Percentiles rank a stretch among this genome's conserved stretches.
phyloP scores from a whole-genome alignment of 2,113 vertebrate species.

The Tretioscincus oriximinensis region DNA sequence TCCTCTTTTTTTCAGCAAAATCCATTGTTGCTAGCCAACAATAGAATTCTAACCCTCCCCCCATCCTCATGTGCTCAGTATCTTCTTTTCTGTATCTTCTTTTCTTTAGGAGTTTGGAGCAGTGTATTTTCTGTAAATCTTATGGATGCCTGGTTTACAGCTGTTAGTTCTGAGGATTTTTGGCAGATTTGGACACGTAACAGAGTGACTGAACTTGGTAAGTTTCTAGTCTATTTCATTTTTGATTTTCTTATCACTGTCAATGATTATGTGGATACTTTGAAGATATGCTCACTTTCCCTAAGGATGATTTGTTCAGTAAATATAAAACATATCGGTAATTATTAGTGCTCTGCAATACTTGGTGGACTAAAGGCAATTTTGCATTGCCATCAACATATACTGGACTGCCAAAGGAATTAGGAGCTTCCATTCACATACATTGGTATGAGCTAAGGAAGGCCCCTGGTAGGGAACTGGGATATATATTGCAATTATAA shows the following conservation, averaged over 20 bases:
- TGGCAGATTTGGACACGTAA: constrained; percentile 70
- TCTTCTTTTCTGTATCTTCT: neutral
- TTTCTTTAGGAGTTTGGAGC: constrained; percentile 71
- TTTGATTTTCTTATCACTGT: neutral
- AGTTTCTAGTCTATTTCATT: neutral
- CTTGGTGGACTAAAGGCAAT: too few species aligned
- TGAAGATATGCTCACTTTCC: neutral
- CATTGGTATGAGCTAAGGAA: too few species aligned
- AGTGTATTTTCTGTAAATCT: constrained; percentile 73
- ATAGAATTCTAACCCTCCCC: too few species aligned
- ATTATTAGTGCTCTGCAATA: too few species aligned
- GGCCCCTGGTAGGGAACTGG: too few species aligned
- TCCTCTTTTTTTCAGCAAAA: too few species aligned
- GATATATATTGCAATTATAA: too few species aligned
- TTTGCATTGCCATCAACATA: too few species aligned
- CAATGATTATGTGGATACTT: neutral
- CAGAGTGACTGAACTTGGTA: constrained; percentile 59
- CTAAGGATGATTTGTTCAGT: neutral
- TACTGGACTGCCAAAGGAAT: too few species aligned
- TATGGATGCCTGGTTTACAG: constrained; percentile 70
- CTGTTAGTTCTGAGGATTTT: constrained; percentile 65
- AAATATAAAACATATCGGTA: neutral
- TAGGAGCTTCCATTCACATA: too few species aligned
- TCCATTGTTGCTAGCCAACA: too few species aligned
- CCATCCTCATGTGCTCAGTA: too few species aligned